Conservation (phyloP, 2,113 vertebrate genomes). For the Heloderma charlesbogerti region DNA sequence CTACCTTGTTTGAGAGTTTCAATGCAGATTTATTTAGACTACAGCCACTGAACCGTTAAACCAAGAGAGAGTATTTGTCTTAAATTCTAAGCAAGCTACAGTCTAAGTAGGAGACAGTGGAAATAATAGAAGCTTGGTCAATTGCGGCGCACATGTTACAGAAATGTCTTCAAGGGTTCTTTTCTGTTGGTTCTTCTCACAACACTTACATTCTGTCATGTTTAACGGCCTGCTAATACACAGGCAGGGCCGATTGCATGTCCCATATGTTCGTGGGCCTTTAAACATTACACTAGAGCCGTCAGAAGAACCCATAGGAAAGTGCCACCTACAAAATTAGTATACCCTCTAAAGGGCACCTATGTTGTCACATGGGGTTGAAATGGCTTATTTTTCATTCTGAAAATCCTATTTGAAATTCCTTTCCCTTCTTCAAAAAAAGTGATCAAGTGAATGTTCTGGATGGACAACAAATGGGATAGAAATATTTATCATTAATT, state of each 20-base stretch:
- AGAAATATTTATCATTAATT: background rate
- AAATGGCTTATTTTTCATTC: background rate
- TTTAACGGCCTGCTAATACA: too few relatives aligned
- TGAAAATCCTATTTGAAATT: background rate
- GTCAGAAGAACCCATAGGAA: background rate
- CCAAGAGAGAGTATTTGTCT: background rate
- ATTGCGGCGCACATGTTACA: background rate
- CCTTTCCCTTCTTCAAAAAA: background rate
- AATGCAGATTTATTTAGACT: background rate
- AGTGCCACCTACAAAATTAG: background rate
- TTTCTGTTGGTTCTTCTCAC: background rate
- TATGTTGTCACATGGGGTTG: background rate
- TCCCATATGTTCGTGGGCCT: background rate
- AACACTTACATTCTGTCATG: background rate
- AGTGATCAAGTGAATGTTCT: background rate
- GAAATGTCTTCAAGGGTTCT: background rate
- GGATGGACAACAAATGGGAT: background rate
- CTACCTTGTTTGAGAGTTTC: background rate
- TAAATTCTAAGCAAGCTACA: background rate
- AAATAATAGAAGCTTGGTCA: background rate
- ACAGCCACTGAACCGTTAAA: background rate
- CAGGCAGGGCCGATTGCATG: background rate
- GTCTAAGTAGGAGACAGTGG: background rate
- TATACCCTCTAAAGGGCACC: background rate
- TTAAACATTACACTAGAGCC: background rate